Evolutionary conservation across 2,888 invertebrate genomes (phyloP), one percentile per base, ranked within the genome.

Genomic region (Periphyllus acericola): DNA sequence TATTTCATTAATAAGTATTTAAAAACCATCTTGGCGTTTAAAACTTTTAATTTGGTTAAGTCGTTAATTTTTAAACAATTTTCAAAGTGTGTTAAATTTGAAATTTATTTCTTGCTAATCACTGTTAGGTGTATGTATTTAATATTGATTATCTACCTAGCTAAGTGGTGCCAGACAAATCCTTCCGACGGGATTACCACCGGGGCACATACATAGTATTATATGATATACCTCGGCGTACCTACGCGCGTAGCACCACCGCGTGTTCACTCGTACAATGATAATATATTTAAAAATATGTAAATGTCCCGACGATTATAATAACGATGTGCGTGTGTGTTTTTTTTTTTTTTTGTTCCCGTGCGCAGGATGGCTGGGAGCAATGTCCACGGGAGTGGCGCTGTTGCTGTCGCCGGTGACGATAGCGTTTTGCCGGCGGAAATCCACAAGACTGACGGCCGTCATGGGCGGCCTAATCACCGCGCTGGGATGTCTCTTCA

Each of bases 381-480:
- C 96, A 21, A 92, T 96, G 91, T 96, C 96, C 78, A 94, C 95
- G 55, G 95, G 95, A 83, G 94, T 96, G 83, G 95, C 96, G 25
- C 93, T 96, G 6, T 94, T 97, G 89, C 93, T 97, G 90, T 96
- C 96, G 0, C 96, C 97, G 0, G 94, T 97, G 90, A 95, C 96
- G 74, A 96, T 96, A 90, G 96, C 96, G 72, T 94, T 97, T 91
- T 96, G 97, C 91, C 94, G 96, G 89, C 94, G 96, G 91, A 96
- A 96, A 93, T 96, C 96, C 78, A 96, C 96, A n/a, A 94, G 97
- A 89, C 94, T 97, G 90, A 96, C 96, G 19, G 97, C 96, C 5
- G 96, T 97, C 82, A 95, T 97, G 91, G 97, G 97, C 82, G 97
- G 97, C 17, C 93, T 97, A 89, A 94, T 97, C 83, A 95, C 96